Evolutionary conservation across 2,888 invertebrate genomes (phyloP), one percentile per base, ranked within the genome.

Genomic region (Anticlea derivata): DNA sequence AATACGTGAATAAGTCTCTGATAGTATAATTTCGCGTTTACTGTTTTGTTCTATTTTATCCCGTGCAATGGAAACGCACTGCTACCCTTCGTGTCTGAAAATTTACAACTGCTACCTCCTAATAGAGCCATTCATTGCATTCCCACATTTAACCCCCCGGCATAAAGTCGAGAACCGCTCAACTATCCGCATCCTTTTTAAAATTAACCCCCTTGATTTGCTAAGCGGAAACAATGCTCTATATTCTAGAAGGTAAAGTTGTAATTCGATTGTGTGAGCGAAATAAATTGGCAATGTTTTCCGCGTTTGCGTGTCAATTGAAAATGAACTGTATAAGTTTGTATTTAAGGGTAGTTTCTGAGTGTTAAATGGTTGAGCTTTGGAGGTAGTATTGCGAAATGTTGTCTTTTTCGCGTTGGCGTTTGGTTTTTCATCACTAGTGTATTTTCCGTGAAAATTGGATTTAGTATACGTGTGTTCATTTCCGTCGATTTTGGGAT

Each of bases 71-170:
- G 78, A 84, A 77, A 83, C 79, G 45, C 41, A 50, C 66, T 37
- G 6, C 63, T 73, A 68, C 77, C 77, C 77, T 55, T 64, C 62
- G 62, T 67, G 71, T 54, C 79, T 75, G 73, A 65, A 81, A 86
- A 80, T 75, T 78, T 73, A 78, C 76, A 75, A 61, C 70, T 67
- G 67, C 60, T 58, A 63, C 73, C 72, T 78, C 80, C 78, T 73
- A 73, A 74, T 67, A 72, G 66, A 73, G 65, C 63, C 53, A 74
- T 71, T 61, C 66, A 65, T 33, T 41, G 35, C 41, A 52, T 52
- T 52, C 33, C 29, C 43, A 29, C 20, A 7, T 37, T 30, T 48
- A 52, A 29, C n/a, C 1, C 33, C 29, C 8, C 12, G 4, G 3
- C 7, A 43, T 52, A 52, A 38, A 38, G 52, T 39, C 38, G n/a